Conservation (phyloP, 2,888 invertebrate genomes). For the Ophion ventricosus region DNA sequence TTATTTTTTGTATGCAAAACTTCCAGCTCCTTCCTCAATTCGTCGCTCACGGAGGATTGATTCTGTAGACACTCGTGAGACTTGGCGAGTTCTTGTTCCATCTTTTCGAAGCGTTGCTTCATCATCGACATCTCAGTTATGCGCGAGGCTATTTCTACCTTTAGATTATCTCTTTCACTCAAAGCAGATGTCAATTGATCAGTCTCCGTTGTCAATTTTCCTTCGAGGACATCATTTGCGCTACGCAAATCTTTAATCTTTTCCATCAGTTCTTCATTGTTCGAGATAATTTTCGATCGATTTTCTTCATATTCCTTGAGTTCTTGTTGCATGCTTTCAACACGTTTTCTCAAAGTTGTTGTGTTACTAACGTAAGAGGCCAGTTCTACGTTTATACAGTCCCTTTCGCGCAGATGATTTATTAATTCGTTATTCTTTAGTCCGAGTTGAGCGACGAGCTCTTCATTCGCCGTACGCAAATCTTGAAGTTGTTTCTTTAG, state of each 20-base stretch:
- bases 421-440: conserved; percentile 1
- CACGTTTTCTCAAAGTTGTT: conserved; percentile 25
- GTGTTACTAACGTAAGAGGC: background rate
- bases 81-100: conserved; percentile 14
- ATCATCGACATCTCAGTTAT: conserved; percentile 16
- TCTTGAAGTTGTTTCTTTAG: conserved; percentile 6
- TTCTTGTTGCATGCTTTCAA: conserved; percentile 31
- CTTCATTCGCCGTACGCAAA: background rate
- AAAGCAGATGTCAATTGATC: background rate
- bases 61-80: background rate
- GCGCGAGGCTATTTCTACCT: conserved; percentile 37
- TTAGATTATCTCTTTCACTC: conserved; percentile 24
- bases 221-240: conserved; percentile 2
- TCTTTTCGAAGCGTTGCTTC: conserved; percentile 31
- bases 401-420: conserved; percentile 3
- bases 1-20: background rate
- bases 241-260: conserved; percentile 3
- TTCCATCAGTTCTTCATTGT: background rate
- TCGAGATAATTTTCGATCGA: background rate
- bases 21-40: conserved; percentile 6
- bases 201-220: background rate
- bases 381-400: conserved; percentile 30
- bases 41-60: background rate
- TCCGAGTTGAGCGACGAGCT: conserved; percentile 18
- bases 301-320: conserved; percentile 2